phyloP scores from a whole-genome alignment of 1,140 invertebrate genomes.

The Sycophaga agraensis region DNA sequence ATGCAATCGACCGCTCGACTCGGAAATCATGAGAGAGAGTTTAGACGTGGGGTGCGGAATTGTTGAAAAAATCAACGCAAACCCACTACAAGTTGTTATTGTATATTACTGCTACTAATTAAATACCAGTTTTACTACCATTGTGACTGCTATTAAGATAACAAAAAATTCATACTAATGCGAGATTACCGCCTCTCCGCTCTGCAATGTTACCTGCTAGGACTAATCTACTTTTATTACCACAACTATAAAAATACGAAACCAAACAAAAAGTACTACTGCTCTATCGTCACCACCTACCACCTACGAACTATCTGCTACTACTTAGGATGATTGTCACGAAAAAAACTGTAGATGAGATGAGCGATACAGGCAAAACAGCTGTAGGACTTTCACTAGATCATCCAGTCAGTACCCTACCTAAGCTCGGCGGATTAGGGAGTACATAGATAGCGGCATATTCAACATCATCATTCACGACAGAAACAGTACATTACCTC shows the following conservation, averaged over 20 bases:
- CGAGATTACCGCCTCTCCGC: slow-evolving; percentile 41
- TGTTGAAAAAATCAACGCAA: not conserved
- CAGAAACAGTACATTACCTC: not conserved
- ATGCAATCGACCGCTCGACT: not conserved
- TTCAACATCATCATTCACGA: slow-evolving; percentile 15
- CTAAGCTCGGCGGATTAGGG: slow-evolving; percentile 56
- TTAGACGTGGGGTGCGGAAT: not conserved
- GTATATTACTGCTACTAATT: slow-evolving; percentile 32
- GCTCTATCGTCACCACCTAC: slow-evolving; percentile 38
- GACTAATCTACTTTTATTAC: slow-evolving; percentile 44
- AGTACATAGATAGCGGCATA: slow-evolving; percentile 56
- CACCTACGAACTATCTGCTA: slow-evolving; percentile 52
- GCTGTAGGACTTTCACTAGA: slow-evolving; percentile 56
- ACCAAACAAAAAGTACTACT: slow-evolving; percentile 29
- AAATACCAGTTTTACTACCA: slow-evolving; percentile 35
- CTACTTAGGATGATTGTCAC: slow-evolving; percentile 59
- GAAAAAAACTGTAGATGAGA: slow-evolving; percentile 40
- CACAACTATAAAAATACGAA: slow-evolving; percentile 40
- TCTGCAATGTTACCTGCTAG: slow-evolving; percentile 50
- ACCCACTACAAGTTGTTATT: slow-evolving; percentile 29
- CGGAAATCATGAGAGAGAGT: not conserved
- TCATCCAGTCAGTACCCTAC: slow-evolving; percentile 58
- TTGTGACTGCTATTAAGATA: slow-evolving; percentile 15
- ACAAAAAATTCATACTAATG: slow-evolving; percentile 19
- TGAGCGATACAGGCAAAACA: slow-evolving; percentile 55